A percentile compares a stretch with the other conserved stretches of the same genome.
phyloP scores from a whole-genome alignment of 2,113 vertebrate species.

The Camelus dromedarius region DNA sequence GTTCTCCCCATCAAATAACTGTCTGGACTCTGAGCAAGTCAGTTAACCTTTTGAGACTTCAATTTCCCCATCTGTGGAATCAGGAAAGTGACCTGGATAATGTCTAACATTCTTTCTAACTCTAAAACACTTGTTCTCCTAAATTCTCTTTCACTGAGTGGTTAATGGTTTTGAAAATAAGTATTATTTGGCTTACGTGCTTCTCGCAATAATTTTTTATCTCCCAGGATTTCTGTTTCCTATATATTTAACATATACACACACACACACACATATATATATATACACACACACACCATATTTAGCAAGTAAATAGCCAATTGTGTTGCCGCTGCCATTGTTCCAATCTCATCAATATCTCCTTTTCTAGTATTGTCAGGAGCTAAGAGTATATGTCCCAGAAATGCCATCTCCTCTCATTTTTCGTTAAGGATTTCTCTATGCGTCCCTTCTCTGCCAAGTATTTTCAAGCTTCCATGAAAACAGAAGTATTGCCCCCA shows the following conservation, averaged over 20 bases:
- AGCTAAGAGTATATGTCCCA: background rate
- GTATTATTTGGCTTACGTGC: background rate
- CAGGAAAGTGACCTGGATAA: constrained; percentile 57
- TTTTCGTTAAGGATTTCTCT: background rate
- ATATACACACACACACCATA: constrained; percentile 21
- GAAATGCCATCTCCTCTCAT: background rate
- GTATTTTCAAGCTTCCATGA: background rate
- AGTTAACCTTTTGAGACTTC: constrained; percentile 74
- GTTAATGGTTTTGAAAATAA: constrained; percentile 54
- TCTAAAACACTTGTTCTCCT: constrained; percentile 49
- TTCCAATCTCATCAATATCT: background rate
- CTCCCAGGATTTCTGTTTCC: background rate
- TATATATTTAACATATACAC: constrained; percentile 1
- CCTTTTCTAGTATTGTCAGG: background rate
- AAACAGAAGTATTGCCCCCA: background rate
- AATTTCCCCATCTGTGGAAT: constrained; percentile 69
- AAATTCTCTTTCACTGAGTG: constrained; percentile 34
- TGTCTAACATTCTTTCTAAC: constrained; percentile 41
- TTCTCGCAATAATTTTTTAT: constrained; percentile 47
- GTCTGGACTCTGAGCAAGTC: constrained; percentile 53
- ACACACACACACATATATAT: background rate
- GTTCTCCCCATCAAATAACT: constrained; percentile 68
- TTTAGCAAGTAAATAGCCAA: background rate
- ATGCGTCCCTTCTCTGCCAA: background rate
- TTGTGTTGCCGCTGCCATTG: background rate